Percentiles rank a stretch among this genome's conserved stretches.
Conservation (phyloP, 2,113 vertebrate species). For the Tachycineta bicolor region DNA sequence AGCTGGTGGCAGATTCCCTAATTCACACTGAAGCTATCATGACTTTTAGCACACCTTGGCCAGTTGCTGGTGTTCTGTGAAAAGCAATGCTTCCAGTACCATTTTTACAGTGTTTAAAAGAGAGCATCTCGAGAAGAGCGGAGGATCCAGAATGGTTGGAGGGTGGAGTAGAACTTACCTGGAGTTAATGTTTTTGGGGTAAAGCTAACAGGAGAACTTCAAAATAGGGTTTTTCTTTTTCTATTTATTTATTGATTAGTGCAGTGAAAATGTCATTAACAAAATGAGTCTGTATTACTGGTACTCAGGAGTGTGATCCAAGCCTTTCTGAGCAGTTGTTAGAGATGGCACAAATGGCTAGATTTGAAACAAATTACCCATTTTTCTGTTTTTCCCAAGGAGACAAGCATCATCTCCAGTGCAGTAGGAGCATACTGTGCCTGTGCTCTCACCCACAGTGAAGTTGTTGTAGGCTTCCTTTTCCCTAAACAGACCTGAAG, state of each 20-base stretch:
- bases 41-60: background rate
- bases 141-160: background rate
- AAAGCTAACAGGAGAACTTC: background rate
- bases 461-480: background rate
- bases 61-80: background rate
- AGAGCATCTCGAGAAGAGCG: background rate
- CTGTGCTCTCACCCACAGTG: background rate
- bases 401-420: background rate
- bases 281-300: background rate
- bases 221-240: accelerated
- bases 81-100: background rate
- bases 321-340: background rate
- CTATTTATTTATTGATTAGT: background rate
- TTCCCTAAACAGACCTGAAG: background rate
- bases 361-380: background rate
- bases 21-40: background rate
- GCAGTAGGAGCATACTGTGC: background rate
- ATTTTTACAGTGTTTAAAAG: background rate
- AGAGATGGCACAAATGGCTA: background rate
- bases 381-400: background rate
- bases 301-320: background rate
- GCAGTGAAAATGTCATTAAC: background rate
- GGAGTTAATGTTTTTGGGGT: background rate
- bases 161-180: background rate
- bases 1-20: background rate